Conservation (phyloP, 2,797 vertebrate species). For the Psittacula echo region DNA sequence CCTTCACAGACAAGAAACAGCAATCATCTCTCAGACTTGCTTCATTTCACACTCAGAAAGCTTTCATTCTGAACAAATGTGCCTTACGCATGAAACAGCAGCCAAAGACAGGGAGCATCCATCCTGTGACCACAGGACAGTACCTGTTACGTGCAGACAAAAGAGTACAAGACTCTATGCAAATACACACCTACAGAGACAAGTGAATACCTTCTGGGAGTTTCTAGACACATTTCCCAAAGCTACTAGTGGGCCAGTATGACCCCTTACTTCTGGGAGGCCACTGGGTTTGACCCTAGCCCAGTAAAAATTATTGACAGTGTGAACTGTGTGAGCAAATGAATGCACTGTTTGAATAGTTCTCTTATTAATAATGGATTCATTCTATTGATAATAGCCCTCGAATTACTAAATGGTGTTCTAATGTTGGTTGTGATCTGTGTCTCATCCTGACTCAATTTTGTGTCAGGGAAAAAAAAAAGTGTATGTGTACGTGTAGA, state of each 20-base stretch:
- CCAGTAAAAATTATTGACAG: background rate
- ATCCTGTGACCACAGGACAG: background rate
- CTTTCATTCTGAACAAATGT: background rate
- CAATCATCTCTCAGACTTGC: background rate
- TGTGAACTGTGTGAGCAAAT: background rate
- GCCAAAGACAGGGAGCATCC: background rate
- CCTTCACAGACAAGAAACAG: background rate
- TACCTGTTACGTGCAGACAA: background rate
- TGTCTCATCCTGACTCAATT: background rate
- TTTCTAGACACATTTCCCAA: background rate
- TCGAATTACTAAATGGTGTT: background rate
- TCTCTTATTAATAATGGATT: background rate
- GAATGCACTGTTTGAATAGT: background rate
- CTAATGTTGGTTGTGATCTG: background rate
- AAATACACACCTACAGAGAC: background rate
- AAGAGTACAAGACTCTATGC: accelerated
- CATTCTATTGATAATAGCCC: background rate
- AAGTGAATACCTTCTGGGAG: background rate
- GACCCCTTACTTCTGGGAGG: background rate
- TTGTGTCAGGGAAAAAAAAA: background rate
- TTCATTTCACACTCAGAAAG: background rate
- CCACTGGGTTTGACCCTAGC: background rate
- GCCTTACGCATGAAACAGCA: background rate
- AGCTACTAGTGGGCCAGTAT: background rate
- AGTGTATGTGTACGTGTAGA: accelerated